A percentile compares a stretch with the other conserved stretches of the same genome.
Conservation (phyloP, 2,888 invertebrate genomes). For the Psococerastis gibbosa region DNA sequence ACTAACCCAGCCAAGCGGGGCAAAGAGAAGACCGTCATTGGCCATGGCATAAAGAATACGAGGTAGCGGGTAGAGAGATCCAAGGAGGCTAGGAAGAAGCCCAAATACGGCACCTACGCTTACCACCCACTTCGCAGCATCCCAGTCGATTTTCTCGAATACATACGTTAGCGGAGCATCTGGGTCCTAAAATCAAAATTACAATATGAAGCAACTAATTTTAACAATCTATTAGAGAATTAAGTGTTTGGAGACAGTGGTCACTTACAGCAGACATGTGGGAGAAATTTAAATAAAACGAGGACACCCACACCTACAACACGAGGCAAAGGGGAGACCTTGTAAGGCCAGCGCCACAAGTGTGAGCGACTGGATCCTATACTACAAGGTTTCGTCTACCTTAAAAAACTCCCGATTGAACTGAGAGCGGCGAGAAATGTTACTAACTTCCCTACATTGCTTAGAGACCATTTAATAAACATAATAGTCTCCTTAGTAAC, state of each 20-base stretch:
- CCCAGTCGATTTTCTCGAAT: slow-evolving; percentile 29
- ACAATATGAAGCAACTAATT: slow-evolving; percentile 6
- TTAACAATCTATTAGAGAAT: background rate
- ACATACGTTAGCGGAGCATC: slow-evolving; percentile 31
- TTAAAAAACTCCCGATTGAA: too few species aligned
- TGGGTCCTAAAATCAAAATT: slow-evolving; percentile 23
- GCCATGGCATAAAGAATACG: slow-evolving; percentile 84
- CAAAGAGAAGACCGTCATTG: slow-evolving; percentile 66
- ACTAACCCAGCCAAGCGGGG: slow-evolving; percentile 56
- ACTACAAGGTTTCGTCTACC: too few species aligned
- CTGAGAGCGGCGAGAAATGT: too few species aligned
- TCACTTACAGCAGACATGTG: slow-evolving; percentile 15
- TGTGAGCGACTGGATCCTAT: too few species aligned
- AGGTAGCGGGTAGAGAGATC: slow-evolving; percentile 69
- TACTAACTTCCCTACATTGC: too few species aligned
- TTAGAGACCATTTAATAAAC: too few species aligned
- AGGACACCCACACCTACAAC: too few species aligned
- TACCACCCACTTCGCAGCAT: slow-evolving; percentile 32
- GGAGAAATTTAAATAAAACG: too few species aligned
- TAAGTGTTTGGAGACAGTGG: background rate
- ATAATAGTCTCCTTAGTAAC: too few species aligned
- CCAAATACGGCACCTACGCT: slow-evolving; percentile 34
- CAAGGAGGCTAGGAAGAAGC: slow-evolving; percentile 42
- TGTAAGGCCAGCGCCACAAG: too few species aligned
- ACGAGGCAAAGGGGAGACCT: too few species aligned